Base-by-base conservation (phyloP, 2,888 invertebrate genomes). In the Pseudococcus viburni region DNA sequence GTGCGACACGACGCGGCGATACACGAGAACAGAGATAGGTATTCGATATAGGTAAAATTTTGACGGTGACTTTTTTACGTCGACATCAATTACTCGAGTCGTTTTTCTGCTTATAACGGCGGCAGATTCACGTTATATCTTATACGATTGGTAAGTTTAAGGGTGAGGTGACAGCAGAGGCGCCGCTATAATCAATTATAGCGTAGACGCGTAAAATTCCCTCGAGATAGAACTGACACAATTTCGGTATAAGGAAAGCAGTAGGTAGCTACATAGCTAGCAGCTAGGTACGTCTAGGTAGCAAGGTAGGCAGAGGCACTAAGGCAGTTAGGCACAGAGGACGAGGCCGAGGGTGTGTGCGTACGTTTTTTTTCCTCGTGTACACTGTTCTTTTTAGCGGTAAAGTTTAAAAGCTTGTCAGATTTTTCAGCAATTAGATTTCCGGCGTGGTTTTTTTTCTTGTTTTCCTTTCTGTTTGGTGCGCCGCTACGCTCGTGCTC, bases 171-270 rank as follows among this genome's bases (percentile, higher is more conserved):
- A 17, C 59, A 59, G n/a, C 17, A 46, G 59, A 12, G 15, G n/a
- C 59, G 59, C 59, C 59, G 59, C 59, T 59, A 59, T 59, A 59
- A 59, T 59, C 59, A 59, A 59, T 59, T 59, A 59, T 59, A 59
- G 15, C 59, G 59, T 59, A 59, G 59, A 59, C 59, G n/a, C 59
- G 59, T 59, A 17, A 59, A 59, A 59, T 59, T n/a, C 59, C 59
- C 59, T 17, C 17, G 59, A 59, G 59, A 59, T 17, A 59, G 59
- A 59, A 59, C 59, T 59, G 59, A 59, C 59, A 59, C 59, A 59
- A 59, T 59, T 59, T 46, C 46, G 46, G 46, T 46, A 46, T 8
- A 12, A 46, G 12, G 46, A 46, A 46, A 46, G 46, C 5, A 46
- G 46, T 46, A 46, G 46, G 46, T 46, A 46, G 26, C 26, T 33